Evolutionary conservation across 2,113 vertebrate species (phyloP), one percentile per base, ranked within the genome.

Genomic region (Lamprotornis superbus): DNA sequence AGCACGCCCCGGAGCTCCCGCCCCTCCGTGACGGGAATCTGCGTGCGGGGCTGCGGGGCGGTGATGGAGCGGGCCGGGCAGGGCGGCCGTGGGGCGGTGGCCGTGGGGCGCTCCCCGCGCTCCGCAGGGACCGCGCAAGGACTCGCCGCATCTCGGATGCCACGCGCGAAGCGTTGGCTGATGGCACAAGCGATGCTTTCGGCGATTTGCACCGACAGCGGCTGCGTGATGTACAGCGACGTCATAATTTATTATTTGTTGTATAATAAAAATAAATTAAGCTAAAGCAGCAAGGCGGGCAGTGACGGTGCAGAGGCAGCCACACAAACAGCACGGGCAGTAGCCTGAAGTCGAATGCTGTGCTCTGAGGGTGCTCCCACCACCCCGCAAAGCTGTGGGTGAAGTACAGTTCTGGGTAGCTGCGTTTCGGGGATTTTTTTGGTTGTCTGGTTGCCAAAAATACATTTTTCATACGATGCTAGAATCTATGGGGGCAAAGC

Each of bases 151-250:
- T 13, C 19, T 14, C 11, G 28, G 27, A 1, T 60, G 46, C 46
- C 28, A 17, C 11, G 39, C 28, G 33, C 46, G 17, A 24, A 59
- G 22, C 10, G 11, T 1, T 30, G 61, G 79, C 55, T 35, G 1
- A 3, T 11, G 61, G 39, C 22, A n/a, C 28, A 2, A 1, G 5
- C 63, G 0, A 0, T 3, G 33, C 37, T 52, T 21, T 22, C 30
- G 33, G 27, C 7, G 12, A 25, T 15, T 13, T 17, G 69, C 53
- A 6, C 30, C 20, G 5, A 27, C 12, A 5, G 49, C 16, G 15
- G 64, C 39, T 16, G 35, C 33, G 1, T 9, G 81, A 1, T 15
- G 3, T 5, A 4, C 7, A 31, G 28, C 11, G 4, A 7, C 49
- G 15, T 11, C 40, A 23, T 35, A 18, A 21, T 67, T 59, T 61